Evolutionary conservation across 2,113 vertebrate species (phyloP).

Genomic region (Leucoraja erinaceus): DNA sequence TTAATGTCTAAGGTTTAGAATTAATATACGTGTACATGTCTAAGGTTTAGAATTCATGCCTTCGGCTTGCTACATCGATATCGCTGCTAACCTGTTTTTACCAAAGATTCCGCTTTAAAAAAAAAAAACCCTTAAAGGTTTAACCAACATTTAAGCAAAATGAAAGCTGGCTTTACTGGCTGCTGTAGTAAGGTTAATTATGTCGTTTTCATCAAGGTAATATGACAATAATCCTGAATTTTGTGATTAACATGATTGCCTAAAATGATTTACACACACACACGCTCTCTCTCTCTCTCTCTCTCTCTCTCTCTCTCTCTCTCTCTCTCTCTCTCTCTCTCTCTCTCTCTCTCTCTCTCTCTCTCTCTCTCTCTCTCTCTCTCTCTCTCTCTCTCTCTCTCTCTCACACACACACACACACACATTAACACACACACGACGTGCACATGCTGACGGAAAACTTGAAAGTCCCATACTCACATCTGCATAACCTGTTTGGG

Average conservation of each 20-base stretch:
- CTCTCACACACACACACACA: no score
- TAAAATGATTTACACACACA: neutral
- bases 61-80: neutral
- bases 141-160: neutral
- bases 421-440: no score
- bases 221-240: neutral
- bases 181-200: neutral
- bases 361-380: no score
- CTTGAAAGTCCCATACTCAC: neutral
- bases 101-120: neutral
- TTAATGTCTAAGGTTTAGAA: no score
- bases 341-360: no score
- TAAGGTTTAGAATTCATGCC: neutral
- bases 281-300: no score
- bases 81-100: neutral
- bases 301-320: no score
- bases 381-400: no score
- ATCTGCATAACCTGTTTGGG: conserved; percentile 19
- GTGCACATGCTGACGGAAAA: neutral
- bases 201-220: neutral
- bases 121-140: neutral
- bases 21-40: no score
- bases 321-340: no score
- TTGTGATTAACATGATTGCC: neutral
- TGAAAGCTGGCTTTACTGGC: neutral